Evolutionary conservation across 2,888 invertebrate genomes (phyloP), one percentile per base, ranked within the genome.

Genomic region (Bellardia bayeri): DNA sequence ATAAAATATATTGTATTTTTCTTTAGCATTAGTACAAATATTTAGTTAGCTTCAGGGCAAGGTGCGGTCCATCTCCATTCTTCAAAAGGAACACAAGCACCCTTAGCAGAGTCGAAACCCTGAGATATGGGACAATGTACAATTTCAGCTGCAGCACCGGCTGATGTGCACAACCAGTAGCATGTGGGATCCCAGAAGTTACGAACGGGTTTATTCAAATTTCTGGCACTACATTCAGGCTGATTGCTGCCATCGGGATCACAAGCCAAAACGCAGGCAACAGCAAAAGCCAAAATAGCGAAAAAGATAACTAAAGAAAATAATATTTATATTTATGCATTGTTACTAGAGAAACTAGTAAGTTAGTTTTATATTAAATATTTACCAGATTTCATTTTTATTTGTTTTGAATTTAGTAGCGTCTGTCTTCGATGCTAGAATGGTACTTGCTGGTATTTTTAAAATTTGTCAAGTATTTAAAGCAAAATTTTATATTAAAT

Each of bases 181-280:
- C 13, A 66, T 6, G 86, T 87, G 14, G 88, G 88, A 82, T 88
- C 88, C 54, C 75, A 84, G 63, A 72, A 81, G 30, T 88, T 87
- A 2, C 86, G 84, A 23, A 79, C 40, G 14, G 82, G 49, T 23
- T 11, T 37, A 54, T 66, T 69, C 49, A 82, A 54, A 13, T 82
- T 85, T 0, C 3, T 6, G 3, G 37, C 11, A 16, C 1, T 66
- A 42, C 88, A 88, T 3, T 5, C 30, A 30, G 88, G 86, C 16
- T 81, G 3, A 45, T 84, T 84, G 66, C 68, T 16, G 9, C 76
- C 14, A 71, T 86, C 9, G n/a, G 83, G 84, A 56, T 88, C 66
- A 54, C 86, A 86, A 14, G 80, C 64, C 58, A 45, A 11, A 3
- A 42, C 68, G 6, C 58, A 40, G 11, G 49, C 37, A 37, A 66